These are phyloP conservation scores for Clistopyga incitator DNA, from an alignment of 2,888 invertebrate species.

Conservation along the genomic window DNA sequence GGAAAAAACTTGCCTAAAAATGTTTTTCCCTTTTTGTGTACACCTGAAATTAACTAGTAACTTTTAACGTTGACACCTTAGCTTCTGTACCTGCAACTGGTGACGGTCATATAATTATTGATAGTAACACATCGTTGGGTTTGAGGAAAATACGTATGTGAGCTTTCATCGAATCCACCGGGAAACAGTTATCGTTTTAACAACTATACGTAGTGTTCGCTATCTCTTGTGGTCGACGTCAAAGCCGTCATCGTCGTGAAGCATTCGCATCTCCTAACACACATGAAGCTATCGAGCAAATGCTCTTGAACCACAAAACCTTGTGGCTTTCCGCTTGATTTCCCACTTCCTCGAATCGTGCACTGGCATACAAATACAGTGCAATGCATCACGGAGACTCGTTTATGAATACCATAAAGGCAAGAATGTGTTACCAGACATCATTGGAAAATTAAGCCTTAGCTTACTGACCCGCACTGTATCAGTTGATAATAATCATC, in stretches of 20 bases:
- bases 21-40: no score
- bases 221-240: slow-evolving; percentile 6
- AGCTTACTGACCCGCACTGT: neutral
- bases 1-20: no score
- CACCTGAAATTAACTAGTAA: no score
- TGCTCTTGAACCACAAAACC: slow-evolving; percentile 4
- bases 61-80: no score
- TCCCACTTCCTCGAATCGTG: slow-evolving; percentile 8
- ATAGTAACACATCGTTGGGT: neutral
- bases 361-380: neutral
- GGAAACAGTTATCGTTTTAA: slow-evolving; percentile 7
- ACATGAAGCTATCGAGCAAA: neutral
- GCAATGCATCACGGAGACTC: neutral
- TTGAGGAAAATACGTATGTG: neutral
- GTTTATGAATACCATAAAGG: neutral
- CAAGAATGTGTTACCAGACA: neutral
- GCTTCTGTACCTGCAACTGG: no score
- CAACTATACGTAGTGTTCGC: neutral
- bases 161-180: neutral
- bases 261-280: neutral
- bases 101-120: neutral
- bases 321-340: neutral
- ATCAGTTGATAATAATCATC: neutral
- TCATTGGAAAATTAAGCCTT: neutral
- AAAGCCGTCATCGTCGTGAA: slow-evolving; percentile 9